A percentile compares a stretch with the other conserved stretches of the same genome.
Conservation (phyloP, 2,888 invertebrate genomes). For the Beris chalybata region DNA sequence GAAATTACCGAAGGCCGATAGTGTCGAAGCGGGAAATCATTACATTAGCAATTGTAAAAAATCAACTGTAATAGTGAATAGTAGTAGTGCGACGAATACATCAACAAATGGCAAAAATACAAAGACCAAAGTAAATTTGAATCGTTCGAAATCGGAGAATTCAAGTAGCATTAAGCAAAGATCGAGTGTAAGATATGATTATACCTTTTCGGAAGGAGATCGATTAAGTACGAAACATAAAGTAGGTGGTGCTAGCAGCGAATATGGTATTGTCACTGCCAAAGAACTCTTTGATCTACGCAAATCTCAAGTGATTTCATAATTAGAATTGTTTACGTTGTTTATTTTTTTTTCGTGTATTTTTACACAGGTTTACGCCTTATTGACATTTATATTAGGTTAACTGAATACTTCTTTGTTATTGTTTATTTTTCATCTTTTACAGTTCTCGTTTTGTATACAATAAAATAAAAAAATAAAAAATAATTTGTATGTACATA, state of each 20-base stretch:
- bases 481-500: constrained; percentile 6
- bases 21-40: background rate
- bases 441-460: constrained; percentile 19
- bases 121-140: constrained; percentile 13
- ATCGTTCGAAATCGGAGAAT: constrained; percentile 33
- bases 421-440: constrained; percentile 19
- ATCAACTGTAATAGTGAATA: background rate
- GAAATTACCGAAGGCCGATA: constrained; percentile 4
- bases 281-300: constrained; percentile 35
- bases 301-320: constrained; percentile 32
- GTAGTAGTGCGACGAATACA: background rate
- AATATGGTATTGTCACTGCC: constrained; percentile 33
- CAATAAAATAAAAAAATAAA: constrained; percentile 20
- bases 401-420: constrained; percentile 18
- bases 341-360: constrained; percentile 11
- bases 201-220: constrained; percentile 32
- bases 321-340: background rate
- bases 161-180: constrained; percentile 19
- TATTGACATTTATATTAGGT: constrained; percentile 18
- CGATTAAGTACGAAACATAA: constrained; percentile 24
- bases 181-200: constrained; percentile 25
- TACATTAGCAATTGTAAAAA: background rate
- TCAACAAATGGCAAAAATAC: constrained; percentile 10
- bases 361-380: background rate
- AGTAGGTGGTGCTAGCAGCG: background rate